Evolutionary conservation across 1,140 invertebrate genomes (phyloP).

Genomic region (Neodiprion lecontei): DNA sequence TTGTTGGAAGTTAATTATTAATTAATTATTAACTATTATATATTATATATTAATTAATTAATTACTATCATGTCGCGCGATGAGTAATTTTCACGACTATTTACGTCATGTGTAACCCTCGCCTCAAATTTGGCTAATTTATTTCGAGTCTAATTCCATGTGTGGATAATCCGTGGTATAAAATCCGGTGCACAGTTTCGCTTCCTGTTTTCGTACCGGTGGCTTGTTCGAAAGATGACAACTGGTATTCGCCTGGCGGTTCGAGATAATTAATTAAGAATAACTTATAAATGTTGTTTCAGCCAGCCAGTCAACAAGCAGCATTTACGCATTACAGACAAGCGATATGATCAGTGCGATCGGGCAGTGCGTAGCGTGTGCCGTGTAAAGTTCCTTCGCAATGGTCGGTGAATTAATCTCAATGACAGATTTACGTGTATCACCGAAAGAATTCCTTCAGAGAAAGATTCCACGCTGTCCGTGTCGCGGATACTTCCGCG

Average conservation of each 20-base stretch:
- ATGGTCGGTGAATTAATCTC: slow-evolving; percentile 1
- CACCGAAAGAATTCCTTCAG: background rate
- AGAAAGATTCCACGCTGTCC: background rate
- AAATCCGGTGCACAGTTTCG: background rate
- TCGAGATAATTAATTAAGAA: background rate
- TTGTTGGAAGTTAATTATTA: no score
- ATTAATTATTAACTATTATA: no score
- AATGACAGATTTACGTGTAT: slow-evolving; percentile 3
- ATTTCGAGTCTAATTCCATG: background rate
- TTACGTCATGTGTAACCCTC: background rate
- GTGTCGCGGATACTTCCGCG: background rate
- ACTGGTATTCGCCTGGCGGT: background rate
- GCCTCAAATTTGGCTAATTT: background rate
- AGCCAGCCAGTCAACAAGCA: background rate
- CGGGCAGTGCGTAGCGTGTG: no score
- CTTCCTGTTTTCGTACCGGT: background rate
- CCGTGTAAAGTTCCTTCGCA: background rate
- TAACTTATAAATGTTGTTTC: background rate
- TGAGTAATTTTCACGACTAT: background rate
- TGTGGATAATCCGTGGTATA: no score
- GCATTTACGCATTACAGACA: background rate
- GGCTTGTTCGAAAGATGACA: background rate
- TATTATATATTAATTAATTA: no score
- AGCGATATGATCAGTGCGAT: no score
- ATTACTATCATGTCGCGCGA: no score